Evolutionary conservation across 2,888 invertebrate genomes (phyloP).

Genomic region (Pterobdella sp.): DNA sequence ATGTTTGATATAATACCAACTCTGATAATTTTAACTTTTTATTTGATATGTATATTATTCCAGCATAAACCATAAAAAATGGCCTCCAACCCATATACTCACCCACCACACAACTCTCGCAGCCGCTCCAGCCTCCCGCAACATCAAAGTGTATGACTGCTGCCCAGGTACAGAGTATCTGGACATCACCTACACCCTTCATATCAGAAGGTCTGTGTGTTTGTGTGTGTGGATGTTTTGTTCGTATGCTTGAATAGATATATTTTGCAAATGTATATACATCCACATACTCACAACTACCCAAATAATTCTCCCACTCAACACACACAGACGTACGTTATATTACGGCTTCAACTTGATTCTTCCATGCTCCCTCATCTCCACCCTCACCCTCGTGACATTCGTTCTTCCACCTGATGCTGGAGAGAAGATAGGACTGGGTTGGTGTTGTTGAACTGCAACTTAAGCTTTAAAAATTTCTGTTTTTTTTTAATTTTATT

Average conservation of each 20-base stretch:
- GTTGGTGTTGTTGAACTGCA: constrained; percentile 23
- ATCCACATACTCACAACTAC: neutral
- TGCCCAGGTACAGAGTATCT: constrained; percentile 39
- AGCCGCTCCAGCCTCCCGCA: constrained; percentile 34
- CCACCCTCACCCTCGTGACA: constrained; percentile 37
- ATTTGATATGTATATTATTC: neutral
- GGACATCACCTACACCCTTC: constrained; percentile 40
- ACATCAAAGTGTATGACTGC: constrained; percentile 36
- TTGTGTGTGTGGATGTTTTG: neutral
- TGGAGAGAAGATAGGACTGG: constrained; percentile 39
- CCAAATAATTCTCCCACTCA: neutral
- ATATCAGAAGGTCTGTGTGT: constrained; percentile 35
- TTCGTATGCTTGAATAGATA: neutral
- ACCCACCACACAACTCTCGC: constrained; percentile 8
- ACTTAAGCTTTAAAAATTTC: too few relatives aligned
- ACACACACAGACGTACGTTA: constrained; percentile 33
- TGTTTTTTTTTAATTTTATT: neutral
- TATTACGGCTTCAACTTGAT: constrained; percentile 40
- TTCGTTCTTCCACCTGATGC: constrained; percentile 40
- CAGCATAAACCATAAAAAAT: neutral
- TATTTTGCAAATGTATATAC: neutral
- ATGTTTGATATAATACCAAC: neutral
- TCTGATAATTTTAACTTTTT: neutral
- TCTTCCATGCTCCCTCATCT: constrained; percentile 40
- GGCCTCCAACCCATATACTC: neutral